phyloP scores from a whole-genome alignment of 2,797 vertebrate species.

The Pseudochaenichthys georgianus region DNA sequence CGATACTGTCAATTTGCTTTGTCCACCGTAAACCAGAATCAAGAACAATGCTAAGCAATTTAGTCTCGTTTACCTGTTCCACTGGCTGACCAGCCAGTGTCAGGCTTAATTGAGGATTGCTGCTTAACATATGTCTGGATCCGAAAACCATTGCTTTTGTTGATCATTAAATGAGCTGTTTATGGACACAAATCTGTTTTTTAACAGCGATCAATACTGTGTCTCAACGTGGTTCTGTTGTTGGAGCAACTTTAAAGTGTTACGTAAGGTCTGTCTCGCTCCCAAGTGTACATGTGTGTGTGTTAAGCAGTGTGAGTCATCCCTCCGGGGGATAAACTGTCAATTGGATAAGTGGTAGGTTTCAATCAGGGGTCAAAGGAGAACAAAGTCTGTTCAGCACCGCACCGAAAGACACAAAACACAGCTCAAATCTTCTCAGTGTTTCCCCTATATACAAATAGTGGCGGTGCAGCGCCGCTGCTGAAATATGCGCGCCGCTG shows the following conservation, averaged over 20 bases:
- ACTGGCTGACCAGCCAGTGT: too few species aligned
- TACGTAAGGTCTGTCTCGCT: conserved; percentile 19
- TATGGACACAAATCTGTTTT: not conserved
- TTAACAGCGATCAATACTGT: not conserved
- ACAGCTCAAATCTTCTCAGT: not conserved
- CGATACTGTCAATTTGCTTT: too few species aligned
- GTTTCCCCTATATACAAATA: too few species aligned
- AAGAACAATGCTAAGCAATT: too few species aligned
- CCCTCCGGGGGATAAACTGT: conserved; percentile 46
- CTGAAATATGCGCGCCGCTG: too few species aligned
- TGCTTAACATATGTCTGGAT: too few species aligned
- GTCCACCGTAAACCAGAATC: too few species aligned
- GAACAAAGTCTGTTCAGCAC: conserved; percentile 13
- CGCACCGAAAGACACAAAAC: not conserved
- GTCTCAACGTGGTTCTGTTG: conserved; percentile 6
- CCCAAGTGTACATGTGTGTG: conserved; percentile 21
- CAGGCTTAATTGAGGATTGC: too few species aligned
- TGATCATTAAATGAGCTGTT: conserved; percentile 1
- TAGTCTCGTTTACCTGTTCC: too few species aligned
- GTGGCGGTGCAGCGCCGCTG: too few species aligned
- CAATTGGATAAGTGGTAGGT: conserved; percentile 46
- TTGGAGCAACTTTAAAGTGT: conserved; percentile 18
- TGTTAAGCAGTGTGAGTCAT: conserved; percentile 46
- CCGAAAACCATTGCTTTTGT: too few species aligned
- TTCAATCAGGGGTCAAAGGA: conserved; percentile 33